Base-by-base conservation (phyloP, 2,888 invertebrate species). In the Ophion costatus region DNA sequence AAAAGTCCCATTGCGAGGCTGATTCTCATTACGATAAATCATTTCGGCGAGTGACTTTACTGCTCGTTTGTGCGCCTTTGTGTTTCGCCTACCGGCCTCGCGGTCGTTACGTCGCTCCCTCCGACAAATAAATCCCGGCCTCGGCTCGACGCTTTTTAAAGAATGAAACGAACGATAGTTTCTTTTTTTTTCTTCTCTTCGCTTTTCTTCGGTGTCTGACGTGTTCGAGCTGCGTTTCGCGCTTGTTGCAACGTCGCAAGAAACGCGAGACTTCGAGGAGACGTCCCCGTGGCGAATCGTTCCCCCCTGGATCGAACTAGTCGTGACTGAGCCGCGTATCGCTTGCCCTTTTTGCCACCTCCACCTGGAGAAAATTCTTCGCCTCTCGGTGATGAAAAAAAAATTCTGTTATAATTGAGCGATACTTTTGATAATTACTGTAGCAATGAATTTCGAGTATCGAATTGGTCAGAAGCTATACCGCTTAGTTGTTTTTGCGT, bases 11-110 rank as follows among this genome's bases (percentile, higher is more conserved):
- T 85, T 71, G 86, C 82, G 86, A 83, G 81, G 83, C 85, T 85
- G 88, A 89, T 89, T 90, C 90, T 92, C 91, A 91, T 93, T 91
- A 92, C 89, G 87, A 88, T 93, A 93, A 93, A 92, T 93, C 92
- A 93, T 92, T 90, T 85, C 85, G 86, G 86, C 87, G 88, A 84
- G 81, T 90, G 91, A 92, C 90, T 93, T 80, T 92, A 93, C 88
- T 88, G 91, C 90, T 88, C 89, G 90, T 92, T 92, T 80, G 77
- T 66, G 76, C 66, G 66, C 66, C 69, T 64, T 71, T 78, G 70
- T 56, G 56, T 78, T 80, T 84, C 64, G 73, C 81, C 51, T 71
- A 67, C 82, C 69, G 74, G 63, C 61, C 59, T 42, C 9, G 59
- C 59, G 59, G 22, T 10, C 33, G 73, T 66, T 22, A 67, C 84